Base-by-base conservation (phyloP, 2,113 vertebrate genomes). In the Malurus elegans region DNA sequence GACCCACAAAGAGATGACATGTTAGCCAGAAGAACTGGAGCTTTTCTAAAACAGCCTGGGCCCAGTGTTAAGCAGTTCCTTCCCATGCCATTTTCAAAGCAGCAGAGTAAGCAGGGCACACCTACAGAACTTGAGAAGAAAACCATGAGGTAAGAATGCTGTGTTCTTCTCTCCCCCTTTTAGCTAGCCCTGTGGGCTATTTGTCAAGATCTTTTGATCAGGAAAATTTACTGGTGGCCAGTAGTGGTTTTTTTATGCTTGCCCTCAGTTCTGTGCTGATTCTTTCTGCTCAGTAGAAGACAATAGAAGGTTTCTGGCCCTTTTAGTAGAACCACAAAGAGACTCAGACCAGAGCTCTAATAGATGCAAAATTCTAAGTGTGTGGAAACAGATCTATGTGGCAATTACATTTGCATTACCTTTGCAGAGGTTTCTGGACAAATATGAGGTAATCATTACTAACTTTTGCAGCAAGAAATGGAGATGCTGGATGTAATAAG, bases 51-150 rank as follows among this genome's bases (percentile, higher is more conserved):
- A 94, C 96, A 96, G 26, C 19, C 78, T 44, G 90, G 86, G 80
- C 75, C 74, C 69, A 96, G 65, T 60, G 79, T 96, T 85, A 97
- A 97, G 65, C 97, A 95, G 89, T 98, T 98, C 88, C 98, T 98
- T 92, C 98, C 97, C 13, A 95, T 98, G 72, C 97, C 98, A 44
- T 96, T 97, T 94, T 94, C 98, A 93, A 96, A 98, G 81, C 96
- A 97, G 60, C 91, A 92, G 65, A 92, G 88, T 81, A 79, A 64
- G 28, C 95, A 96, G 66, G 96, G 96, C 58, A 83, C 96, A 87
- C 78, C 89, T 92, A 92, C 92, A 87, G 86, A 92, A 12, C 86
- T 78, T 91, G 96, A 79, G 88, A 98, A 96, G 88, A 96, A 64
- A 93, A 76, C 28, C 20, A 90, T 17, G 48, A 98, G 97, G 97